These are phyloP conservation scores for Sceloporus undulatus DNA, from an alignment of 2,113 vertebrate genomes.

Conservation along the genomic window DNA sequence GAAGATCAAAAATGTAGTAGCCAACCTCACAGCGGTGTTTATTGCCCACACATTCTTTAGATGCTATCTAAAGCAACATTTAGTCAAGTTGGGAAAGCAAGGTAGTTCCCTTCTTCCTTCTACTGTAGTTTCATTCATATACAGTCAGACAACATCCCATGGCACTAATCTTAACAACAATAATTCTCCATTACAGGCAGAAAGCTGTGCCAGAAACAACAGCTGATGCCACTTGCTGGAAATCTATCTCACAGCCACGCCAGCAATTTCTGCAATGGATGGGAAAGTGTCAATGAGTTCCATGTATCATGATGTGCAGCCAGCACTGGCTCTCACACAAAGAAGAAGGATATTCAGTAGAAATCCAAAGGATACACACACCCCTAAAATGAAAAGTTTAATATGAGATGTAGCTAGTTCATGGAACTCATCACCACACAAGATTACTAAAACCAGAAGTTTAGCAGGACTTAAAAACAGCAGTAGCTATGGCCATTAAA, in stretches of 20 bases:
- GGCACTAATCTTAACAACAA: neutral
- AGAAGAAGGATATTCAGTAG: conserved; percentile 54
- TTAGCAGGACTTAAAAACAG: conserved; percentile 18
- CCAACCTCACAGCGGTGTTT: neutral
- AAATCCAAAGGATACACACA: neutral
- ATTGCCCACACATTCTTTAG: neutral
- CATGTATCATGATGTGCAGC: conserved; percentile 21
- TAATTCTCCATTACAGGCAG: neutral
- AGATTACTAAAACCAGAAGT: conserved; percentile 25
- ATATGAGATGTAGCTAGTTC: neutral
- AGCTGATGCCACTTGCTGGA: neutral
- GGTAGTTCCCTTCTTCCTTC: neutral
- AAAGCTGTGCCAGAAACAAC: neutral
- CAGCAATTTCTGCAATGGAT: conserved; percentile 21
- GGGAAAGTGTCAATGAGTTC: conserved; percentile 7
- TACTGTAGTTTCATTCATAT: neutral
- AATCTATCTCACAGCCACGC: conserved; percentile 13
- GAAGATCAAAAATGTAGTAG: too few species aligned
- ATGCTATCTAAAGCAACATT: neutral
- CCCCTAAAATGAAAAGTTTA: conserved; percentile 12
- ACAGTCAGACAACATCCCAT: neutral
- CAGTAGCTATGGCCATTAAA: accelerated
- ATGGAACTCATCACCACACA: conserved; percentile 46
- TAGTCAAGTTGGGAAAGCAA: neutral
- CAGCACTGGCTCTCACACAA: conserved; percentile 30